A percentile compares a stretch with the other conserved stretches of the same genome.
Evolutionary conservation across 2,888 invertebrate species (phyloP).

Genomic region (Pheosia tremula): DNA sequence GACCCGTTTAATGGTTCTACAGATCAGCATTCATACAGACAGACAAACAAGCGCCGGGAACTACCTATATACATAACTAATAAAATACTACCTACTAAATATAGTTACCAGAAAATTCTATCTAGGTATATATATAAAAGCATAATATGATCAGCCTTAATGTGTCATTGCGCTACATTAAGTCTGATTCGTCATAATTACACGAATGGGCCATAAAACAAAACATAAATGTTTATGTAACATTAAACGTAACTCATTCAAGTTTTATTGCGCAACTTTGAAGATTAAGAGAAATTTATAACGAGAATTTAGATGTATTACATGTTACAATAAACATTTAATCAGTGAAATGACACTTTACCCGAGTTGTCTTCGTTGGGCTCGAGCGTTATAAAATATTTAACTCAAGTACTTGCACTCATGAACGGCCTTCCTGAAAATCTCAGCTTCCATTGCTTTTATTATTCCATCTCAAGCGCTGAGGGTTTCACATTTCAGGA

Average conservation of each 20-base stretch:
- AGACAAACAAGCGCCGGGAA: too few species aligned
- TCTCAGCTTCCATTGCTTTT: not conserved
- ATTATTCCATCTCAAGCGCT: slow-evolving; percentile 1
- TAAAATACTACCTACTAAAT: too few species aligned
- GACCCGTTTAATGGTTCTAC: too few species aligned
- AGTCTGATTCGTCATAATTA: not conserved
- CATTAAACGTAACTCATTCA: not conserved
- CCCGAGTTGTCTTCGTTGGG: not conserved
- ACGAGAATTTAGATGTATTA: not conserved
- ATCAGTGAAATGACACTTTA: slow-evolving; percentile 1
- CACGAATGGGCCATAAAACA: not conserved
- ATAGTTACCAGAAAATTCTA: too few species aligned
- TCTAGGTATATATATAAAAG: too few species aligned
- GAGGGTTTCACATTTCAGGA: not conserved
- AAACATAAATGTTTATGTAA: not conserved
- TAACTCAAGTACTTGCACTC: not conserved
- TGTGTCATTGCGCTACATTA: too few species aligned
- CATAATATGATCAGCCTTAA: too few species aligned
- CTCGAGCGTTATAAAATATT: not conserved
- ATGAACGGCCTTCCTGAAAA: not conserved
- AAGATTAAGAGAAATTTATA: slow-evolving; percentile 6
- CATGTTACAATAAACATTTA: not conserved
- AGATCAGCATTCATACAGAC: too few species aligned
- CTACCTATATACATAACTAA: too few species aligned
- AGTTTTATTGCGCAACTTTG: slow-evolving; percentile 3